These are phyloP conservation scores for Leptobrachium leishanense DNA, from an alignment of 2,113 vertebrate species.

Conservation along the genomic window DNA sequence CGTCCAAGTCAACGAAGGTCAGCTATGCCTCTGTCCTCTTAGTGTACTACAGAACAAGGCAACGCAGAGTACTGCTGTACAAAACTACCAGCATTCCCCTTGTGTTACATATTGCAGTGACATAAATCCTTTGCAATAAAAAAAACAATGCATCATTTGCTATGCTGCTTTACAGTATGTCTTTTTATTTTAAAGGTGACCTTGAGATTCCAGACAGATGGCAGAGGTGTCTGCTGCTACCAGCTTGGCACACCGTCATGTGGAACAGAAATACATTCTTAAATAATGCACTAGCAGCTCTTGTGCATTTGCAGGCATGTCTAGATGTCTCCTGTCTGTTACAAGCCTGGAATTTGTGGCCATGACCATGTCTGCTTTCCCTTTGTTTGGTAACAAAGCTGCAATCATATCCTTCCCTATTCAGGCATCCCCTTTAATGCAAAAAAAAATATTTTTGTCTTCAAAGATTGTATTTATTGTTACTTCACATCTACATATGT, in stretches of 20 bases:
- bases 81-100: neutral
- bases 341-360: conserved; percentile 2
- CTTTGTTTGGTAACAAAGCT: neutral
- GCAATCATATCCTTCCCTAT: neutral
- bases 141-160: neutral
- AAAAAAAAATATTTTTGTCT: neutral
- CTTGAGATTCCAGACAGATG: neutral
- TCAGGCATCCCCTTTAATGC: neutral
- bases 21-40: neutral
- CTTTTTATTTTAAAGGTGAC: neutral
- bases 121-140: neutral
- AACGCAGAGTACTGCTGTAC: neutral
- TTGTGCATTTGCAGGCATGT: conserved; percentile 17
- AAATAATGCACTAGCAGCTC: conserved; percentile 29
- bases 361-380: neutral
- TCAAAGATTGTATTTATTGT: too few relatives aligned
- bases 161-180: neutral
- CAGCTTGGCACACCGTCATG: conserved; percentile 16
- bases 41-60: conserved; percentile 2
- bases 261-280: conserved; percentile 11
- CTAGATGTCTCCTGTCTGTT: neutral
- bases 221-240: conserved; percentile 17
- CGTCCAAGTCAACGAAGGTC: neutral
- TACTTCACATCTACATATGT: too few relatives aligned
- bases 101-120: neutral